Evolutionary conservation across 2,113 vertebrate genomes (phyloP).

Genomic region (Antechinus stuartii): DNA sequence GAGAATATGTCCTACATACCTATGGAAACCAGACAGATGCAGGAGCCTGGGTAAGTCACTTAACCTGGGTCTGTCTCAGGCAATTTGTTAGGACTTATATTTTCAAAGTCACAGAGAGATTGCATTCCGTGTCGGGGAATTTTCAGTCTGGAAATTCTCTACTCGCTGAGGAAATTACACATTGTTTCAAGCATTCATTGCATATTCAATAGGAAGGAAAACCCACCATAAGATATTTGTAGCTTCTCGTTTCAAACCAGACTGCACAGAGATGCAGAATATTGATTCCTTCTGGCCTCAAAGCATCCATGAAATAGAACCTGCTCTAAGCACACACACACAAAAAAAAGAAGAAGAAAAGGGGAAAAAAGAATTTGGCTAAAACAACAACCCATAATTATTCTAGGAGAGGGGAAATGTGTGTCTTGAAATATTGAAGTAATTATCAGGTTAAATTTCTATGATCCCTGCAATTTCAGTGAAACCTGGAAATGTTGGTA

Average conservation of each 20-base stretch:
- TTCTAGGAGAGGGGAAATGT: constrained; percentile 80
- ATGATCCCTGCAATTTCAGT: constrained; percentile 87
- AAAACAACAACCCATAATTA: constrained; percentile 86
- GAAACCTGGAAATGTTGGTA: constrained; percentile 81
- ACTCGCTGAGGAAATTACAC: background rate
- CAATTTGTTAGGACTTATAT: background rate
- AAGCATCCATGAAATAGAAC: constrained; percentile 61
- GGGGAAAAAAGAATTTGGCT: constrained; percentile 80
- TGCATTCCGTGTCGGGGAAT: background rate
- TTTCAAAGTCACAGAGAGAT: background rate
- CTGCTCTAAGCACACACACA: constrained; percentile 46
- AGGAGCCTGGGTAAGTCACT: background rate
- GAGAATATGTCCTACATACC: background rate
- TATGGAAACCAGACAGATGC: background rate
- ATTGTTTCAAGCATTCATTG: background rate
- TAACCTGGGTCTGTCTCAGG: background rate
- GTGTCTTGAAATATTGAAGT: constrained; percentile 85
- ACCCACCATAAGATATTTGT: background rate
- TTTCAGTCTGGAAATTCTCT: background rate
- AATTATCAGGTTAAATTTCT: constrained; percentile 86
- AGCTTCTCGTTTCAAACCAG: background rate
- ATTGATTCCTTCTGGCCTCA: constrained; percentile 45
- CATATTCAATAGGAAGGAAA: background rate
- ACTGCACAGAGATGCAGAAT: background rate
- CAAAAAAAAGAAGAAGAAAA: constrained; percentile 47